Base-by-base conservation (phyloP, 2,797 vertebrate genomes). In the Sus cebifrons region DNA sequence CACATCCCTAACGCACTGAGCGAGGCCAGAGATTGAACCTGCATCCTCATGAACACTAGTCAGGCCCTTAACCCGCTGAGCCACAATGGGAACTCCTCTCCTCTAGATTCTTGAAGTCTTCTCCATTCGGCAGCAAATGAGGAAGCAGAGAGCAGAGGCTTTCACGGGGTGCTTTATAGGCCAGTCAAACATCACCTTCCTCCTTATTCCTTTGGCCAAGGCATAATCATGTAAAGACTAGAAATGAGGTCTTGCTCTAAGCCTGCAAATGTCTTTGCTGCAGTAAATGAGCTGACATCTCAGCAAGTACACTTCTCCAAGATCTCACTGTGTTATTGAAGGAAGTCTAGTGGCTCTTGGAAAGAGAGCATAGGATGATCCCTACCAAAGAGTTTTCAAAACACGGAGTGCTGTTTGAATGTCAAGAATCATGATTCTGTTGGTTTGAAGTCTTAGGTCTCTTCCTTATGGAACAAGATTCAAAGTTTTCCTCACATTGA, bases 401-500 rank as follows among this genome's bases (percentile, higher is more conserved):
- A 79, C 58, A n/a, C 4, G 62, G 54, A 78, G 7, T 6, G 44
- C 14, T 21, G 62, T 44, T 40, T 78, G 52, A 79, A 81, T 74
- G 52, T 40, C 23, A 70, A 40, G 58, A 60, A 40, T 93, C 52
- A 25, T 2, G n/a, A 74, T 49, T 86, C 18, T 16, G 7, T 36
- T 75, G 52, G 56, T 60, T 54, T 75, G 62, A 92, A 49, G 73
- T 93, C 77, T 73, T 71, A 3, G 36, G 11, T 70, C 54, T 70
- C 7, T 89, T 83, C 52, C 13, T 20, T 70, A 20, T 79, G 56
- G 40, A 78, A 60, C 20, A 74, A 74, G 56, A 91, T 54, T 86
- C 32, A 78, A 89, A 71, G 13, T 89, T 32, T 92, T 88, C 83
- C 70, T 92, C n/a, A 77, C 65, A 82, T 71, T 36, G 52, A 29